Evolutionary conservation across 2,888 invertebrate species (phyloP), one percentile per base, ranked within the genome.

Genomic region (Philopedon plagiatum): DNA sequence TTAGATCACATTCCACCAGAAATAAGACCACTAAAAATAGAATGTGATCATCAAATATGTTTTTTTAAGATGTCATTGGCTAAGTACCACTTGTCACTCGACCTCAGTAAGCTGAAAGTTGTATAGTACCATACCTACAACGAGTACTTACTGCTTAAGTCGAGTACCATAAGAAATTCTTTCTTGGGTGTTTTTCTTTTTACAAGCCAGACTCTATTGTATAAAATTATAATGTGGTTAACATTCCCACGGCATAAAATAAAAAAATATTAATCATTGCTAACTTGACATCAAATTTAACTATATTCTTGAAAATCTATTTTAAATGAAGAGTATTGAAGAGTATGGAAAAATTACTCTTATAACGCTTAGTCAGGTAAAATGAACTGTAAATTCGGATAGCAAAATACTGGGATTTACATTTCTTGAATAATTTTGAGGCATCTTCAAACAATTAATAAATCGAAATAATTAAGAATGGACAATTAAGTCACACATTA

Each of bases 31-130:
- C 21, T 21, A 62, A 32, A 56, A 69, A 54, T 51, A 56, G 21
- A 32, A 51, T 32, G 15, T 41, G 58, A 66, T 46, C 32, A 23
- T 62, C 34, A 56, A 56, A 56, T 69, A 32, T 69, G 56, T 62
- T 62, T 62, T 62, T 56, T 51, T 62, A 29, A 61, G 62, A 44
- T 62, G 68, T 62, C 62, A 46, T 69, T 69, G 68, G 62, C 62
- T 62, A 69, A 69, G 68, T 69, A 62, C 68, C 68, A 69, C 68
- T 69, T 56, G 67, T 49, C 60, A 68, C 46, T 51, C 60, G 67
- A 61, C 60, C 67, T 61, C 51, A 68, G 67, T 61, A 68, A 61
- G 60, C 41, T 68, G 67, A 68, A 68, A 68, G 67, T 61, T 32
- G 67, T 68, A 68, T 68, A 68, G 67, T 68, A 68, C 60, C 67